Evolutionary conservation across 2,797 vertebrate genomes (phyloP).

Genomic region (Nasua narica): DNA sequence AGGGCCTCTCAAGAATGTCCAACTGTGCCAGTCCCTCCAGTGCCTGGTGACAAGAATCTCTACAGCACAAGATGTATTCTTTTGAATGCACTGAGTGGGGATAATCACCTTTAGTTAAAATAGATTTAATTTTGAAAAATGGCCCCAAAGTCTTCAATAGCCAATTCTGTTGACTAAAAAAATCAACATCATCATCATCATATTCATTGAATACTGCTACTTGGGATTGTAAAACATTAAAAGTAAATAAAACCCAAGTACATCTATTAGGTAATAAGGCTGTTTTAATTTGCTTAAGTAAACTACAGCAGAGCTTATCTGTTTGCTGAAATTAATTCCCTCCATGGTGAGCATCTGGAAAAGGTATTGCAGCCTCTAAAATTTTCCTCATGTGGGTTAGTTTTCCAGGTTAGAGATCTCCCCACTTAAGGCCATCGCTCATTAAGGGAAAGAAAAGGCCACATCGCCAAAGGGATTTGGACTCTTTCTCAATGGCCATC

Average conservation of each 20-base stretch:
- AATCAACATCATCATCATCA: background rate
- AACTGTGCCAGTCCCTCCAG: too few relatives aligned
- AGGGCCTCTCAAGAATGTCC: background rate
- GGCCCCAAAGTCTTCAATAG: background rate
- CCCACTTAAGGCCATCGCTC: background rate
- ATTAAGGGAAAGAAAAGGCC: background rate
- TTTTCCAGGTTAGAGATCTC: background rate
- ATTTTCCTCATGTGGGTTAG: background rate
- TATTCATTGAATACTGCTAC: background rate
- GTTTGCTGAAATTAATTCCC: background rate
- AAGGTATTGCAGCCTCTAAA: background rate
- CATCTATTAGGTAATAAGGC: background rate
- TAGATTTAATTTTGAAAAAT: slow-evolving; percentile 8
- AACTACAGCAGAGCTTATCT: background rate
- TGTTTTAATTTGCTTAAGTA: background rate
- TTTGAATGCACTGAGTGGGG: background rate
- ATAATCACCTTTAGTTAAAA: background rate
- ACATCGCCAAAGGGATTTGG: background rate
- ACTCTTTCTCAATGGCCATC: background rate
- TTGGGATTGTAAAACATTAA: background rate
- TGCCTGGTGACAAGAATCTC: background rate
- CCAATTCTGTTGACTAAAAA: background rate
- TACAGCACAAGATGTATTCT: background rate
- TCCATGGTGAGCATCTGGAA: background rate
- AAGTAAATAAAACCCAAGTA: background rate